Evolutionary conservation across 1,140 invertebrate species (phyloP), one percentile per base, ranked within the genome.

Genomic region (Aphis craccivora): DNA sequence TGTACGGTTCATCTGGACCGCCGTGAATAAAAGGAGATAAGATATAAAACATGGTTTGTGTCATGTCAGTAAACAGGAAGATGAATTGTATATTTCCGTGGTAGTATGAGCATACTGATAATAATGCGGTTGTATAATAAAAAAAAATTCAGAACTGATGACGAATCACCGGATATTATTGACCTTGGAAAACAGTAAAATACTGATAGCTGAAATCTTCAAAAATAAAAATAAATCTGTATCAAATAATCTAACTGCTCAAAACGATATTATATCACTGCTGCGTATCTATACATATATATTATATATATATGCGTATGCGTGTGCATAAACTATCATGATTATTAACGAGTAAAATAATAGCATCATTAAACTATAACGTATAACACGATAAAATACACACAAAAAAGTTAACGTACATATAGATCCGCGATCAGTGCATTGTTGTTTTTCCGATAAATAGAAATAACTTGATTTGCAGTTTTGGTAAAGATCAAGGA

Each of bases 41-140:
- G 45, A 87, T 87, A 87, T 87, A 35, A 20, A 22, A 51, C 18
- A 6, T 30, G 23, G n/a, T 53, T 37, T 37, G n/a, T 55, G 51
- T 55, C n/a, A 22, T n/a, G 88, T 55, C 88, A 89, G 14, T 55
- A 23, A 55, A 89, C 88, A 89, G 88, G 88, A 89, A 89, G 51
- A 40, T 35, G 88, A 55, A 55, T 55, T 20, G 51, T 89, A 55
- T 30, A 25, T 55, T 89, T 89, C 51, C 88, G 51, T 35, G 11
- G 51, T 53, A 14, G 60, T 76, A 14, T 76, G 60, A 11, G 60
- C n/a, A 18, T 76, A 11, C 22, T 4, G 88, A 40, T 55, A 35
- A 55, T 40, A 37, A 23, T 37, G 88, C 8, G 48, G 51, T 89
- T 30, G 18, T 18, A 14, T n/a, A 4, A 4, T 14, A n/a, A 76